A percentile compares a stretch with the other conserved stretches of the same genome.
Evolutionary conservation across 2,888 invertebrate genomes (phyloP).

Genomic region (Pardosa pseudoannulata): DNA sequence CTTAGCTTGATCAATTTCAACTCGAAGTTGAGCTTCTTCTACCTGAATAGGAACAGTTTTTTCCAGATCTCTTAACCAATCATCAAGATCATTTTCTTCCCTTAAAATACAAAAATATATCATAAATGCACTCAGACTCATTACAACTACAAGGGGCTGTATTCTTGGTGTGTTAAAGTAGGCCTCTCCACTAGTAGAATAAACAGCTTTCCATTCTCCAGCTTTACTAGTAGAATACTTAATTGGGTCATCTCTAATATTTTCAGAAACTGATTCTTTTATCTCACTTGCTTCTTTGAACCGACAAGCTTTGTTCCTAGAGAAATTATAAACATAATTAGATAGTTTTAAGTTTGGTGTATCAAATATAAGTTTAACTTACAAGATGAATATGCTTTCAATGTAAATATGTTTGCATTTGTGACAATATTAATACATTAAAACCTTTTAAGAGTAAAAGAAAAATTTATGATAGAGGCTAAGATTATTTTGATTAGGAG

Average conservation of each 20-base stretch:
- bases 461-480: too few species aligned
- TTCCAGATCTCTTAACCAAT: conserved; percentile 48
- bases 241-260: conserved; percentile 39
- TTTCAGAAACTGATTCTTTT: not conserved
- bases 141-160: conserved; percentile 8
- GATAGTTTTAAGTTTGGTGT: too few species aligned
- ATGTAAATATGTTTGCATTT: too few species aligned
- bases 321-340: too few species aligned
- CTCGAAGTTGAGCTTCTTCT: conserved; percentile 47
- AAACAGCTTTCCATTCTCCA: conserved; percentile 44
- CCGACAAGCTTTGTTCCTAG: not conserved
- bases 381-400: too few species aligned
- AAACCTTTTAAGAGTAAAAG: too few species aligned
- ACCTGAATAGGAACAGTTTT: conserved; percentile 22
- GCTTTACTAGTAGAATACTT: conserved; percentile 57
- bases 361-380: too few species aligned
- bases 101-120: conserved; percentile 60
- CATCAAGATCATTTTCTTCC: conserved; percentile 67
- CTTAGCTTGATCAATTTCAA: conserved; percentile 15
- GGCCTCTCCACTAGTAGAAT: conserved; percentile 41
- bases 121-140: conserved; percentile 43
- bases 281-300: not conserved
- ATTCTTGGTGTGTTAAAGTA: conserved; percentile 25
- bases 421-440: too few species aligned
- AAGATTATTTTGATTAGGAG: too few species aligned